These are phyloP conservation scores for Isotomurus palustris DNA, from an alignment of 2,888 invertebrate genomes.

Conservation along the genomic window DNA sequence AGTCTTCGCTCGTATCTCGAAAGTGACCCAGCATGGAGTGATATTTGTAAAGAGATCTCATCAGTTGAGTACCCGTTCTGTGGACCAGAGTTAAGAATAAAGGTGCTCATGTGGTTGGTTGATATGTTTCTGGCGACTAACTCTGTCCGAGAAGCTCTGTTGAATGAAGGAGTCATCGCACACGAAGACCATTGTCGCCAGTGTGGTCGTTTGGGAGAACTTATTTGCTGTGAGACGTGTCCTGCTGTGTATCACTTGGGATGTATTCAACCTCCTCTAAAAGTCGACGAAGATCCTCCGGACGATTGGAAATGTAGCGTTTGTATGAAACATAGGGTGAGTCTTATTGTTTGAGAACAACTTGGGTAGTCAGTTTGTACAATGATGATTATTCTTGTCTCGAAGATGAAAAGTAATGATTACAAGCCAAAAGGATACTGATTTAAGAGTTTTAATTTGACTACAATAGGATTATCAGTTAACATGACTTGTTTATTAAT, in stretches of 20 bases:
- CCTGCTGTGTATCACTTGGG: constrained; percentile 96
- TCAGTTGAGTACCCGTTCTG: constrained; percentile 79
- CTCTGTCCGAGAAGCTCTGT: constrained; percentile 68
- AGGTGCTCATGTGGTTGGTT: constrained; percentile 82
- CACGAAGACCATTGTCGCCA: constrained; percentile 89
- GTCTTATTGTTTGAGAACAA: too few species aligned
- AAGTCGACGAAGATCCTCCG: constrained; percentile 75
- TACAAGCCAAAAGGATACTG: background rate
- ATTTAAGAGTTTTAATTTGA: too few species aligned
- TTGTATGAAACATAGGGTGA: constrained; percentile 81
- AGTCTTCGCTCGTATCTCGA: constrained; percentile 82
- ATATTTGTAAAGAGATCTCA: constrained; percentile 48
- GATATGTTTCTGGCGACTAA: constrained; percentile 91
- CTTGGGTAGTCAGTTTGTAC: background rate
- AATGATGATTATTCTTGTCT: background rate
- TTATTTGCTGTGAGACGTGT: constrained; percentile 96
- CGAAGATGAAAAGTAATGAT: background rate
- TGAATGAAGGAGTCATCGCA: constrained; percentile 66
- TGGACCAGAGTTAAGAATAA: constrained; percentile 68
- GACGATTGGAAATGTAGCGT: constrained; percentile 97
- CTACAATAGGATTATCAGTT: too few species aligned
- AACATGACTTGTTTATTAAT: background rate
- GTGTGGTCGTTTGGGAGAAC: constrained; percentile 86
- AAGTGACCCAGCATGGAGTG: constrained; percentile 62
- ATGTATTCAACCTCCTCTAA: constrained; percentile 89